Base-by-base conservation (phyloP, 1,140 invertebrate species). In the Globodera rostochiensis region DNA sequence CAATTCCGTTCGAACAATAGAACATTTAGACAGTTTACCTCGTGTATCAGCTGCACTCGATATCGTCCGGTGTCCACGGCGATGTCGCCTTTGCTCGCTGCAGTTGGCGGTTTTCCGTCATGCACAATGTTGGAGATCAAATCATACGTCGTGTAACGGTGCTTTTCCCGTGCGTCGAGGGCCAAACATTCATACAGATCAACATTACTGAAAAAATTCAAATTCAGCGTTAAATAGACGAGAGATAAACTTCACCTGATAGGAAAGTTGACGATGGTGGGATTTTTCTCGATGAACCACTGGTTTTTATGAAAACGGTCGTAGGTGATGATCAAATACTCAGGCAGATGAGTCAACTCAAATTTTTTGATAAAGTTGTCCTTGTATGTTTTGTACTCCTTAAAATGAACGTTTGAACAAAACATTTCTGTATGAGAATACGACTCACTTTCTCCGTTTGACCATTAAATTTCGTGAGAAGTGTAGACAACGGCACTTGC, bases 191-290 rank as follows among this genome's bases (percentile, higher is more conserved):
- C 97, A 11, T 96, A 95, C 91, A 99, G 96, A 91, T 99, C 97
- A 13, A 99, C 94, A 90, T 96, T 96, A 88, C 95, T 96, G 84
- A 66, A 92, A 36, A 36, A 2, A 36, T 36, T 36, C 36, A 36
- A 36, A 36, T 36, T 36, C 36, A 36, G 36, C 36, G 36, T 36
- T 1, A 36, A 36, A 36, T 36, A 36, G 36, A 3, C 2, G 82
- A 47, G 80, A 83, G 25, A 15, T 13, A 50, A 80, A 81, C 6
- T 45, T 60, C 92, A 97, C 95, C 95, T 97, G 67, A 99, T 95
- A 7, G 97, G 97, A 90, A 99, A 99, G 91, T 99, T 99, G 0
- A 99, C 97, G 90, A 99, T 99, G 0, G 98, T 99, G 11, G 96
- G 96, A 92, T 99, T 99, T 91, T 99, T 99, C 90, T 99, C 98